These are phyloP conservation scores for Apodemus agrarius DNA, from an alignment of 2,797 vertebrate genomes.

Conservation along the genomic window DNA sequence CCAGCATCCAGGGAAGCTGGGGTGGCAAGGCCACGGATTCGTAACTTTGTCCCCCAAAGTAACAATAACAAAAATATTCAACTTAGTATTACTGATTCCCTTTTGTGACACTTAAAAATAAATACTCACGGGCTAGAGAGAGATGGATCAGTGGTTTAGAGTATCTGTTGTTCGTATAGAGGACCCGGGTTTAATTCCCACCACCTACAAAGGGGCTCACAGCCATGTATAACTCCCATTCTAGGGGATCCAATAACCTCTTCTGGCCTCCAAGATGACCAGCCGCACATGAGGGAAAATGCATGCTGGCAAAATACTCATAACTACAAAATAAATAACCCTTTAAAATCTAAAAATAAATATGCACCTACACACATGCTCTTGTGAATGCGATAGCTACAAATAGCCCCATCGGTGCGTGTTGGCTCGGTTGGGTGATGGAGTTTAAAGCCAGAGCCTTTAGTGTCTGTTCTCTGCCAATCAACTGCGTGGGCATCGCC, in stretches of 20 bases:
- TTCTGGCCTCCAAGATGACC: neutral
- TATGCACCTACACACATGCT: neutral
- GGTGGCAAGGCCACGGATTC: neutral
- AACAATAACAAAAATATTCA: neutral
- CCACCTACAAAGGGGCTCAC: neutral
- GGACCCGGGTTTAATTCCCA: neutral
- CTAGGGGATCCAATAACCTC: neutral
- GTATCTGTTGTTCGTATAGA: neutral
- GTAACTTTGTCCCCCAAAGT: neutral
- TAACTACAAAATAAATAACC: neutral
- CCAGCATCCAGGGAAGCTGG: neutral
- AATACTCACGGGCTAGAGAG: neutral
- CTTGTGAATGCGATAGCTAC: no score
- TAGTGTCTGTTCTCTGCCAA: neutral
- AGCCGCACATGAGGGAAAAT: neutral
- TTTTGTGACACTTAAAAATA: neutral
- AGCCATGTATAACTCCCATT: neutral
- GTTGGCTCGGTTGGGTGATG: neutral
- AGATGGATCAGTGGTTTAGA: neutral
- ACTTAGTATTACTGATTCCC: neutral
- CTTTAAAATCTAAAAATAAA: neutral
- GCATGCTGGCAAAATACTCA: neutral
- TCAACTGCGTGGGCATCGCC: neutral
- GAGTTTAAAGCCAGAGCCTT: neutral
- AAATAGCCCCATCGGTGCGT: neutral